Evolutionary conservation across 2,797 vertebrate species (phyloP).

Genomic region (Sebastes taczanowskii): DNA sequence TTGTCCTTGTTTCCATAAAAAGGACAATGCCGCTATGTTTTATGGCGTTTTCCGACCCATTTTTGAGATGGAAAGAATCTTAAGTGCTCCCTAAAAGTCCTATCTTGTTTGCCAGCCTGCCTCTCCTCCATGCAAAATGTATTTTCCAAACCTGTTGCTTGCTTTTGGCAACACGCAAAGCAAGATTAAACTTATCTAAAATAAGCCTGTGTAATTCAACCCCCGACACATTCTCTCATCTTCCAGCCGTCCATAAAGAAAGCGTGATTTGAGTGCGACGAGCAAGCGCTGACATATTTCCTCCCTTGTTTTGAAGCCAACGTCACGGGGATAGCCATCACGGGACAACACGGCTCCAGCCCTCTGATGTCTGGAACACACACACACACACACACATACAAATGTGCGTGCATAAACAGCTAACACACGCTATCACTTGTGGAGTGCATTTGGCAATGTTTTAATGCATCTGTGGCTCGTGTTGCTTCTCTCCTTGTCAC

Average conservation of each 20-base stretch:
- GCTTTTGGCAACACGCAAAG: conserved; percentile 7
- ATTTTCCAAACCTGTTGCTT: conserved; percentile 20
- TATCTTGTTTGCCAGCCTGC: background rate
- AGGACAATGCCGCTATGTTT: background rate
- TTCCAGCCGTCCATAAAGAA: conserved; percentile 40
- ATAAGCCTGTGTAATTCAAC: conserved; percentile 34
- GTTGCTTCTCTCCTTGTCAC: background rate
- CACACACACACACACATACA: conserved; percentile 4
- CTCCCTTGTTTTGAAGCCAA: conserved; percentile 38
- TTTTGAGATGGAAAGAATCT: background rate
- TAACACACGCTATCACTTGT: background rate
- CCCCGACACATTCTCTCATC: conserved; percentile 22
- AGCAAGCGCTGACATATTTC: conserved; percentile 29
- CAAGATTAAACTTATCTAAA: conserved; percentile 30
- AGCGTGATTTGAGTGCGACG: conserved; percentile 23
- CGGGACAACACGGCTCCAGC: background rate
- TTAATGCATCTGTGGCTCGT: background rate
- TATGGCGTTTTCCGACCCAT: background rate
- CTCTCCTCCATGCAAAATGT: background rate
- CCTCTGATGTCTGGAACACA: conserved; percentile 24
- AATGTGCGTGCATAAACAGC: background rate
- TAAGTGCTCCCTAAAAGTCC: background rate
- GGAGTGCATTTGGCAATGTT: background rate
- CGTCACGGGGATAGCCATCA: conserved; percentile 19
- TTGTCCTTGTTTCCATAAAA: background rate